Base-by-base conservation (phyloP, 2,797 vertebrate species). In the Sebastes matsubarae region DNA sequence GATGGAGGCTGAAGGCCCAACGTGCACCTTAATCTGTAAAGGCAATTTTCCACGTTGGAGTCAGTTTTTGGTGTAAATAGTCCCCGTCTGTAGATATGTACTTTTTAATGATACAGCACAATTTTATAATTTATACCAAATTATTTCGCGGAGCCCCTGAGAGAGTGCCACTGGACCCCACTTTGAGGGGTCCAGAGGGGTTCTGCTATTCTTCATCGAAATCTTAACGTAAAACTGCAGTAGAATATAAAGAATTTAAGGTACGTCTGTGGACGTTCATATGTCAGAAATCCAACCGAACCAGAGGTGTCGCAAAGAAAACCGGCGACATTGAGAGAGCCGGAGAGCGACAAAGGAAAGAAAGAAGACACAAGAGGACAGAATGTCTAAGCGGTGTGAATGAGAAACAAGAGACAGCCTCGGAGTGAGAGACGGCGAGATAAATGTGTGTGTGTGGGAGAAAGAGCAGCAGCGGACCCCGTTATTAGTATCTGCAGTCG, bases 341-440 rank as follows among this genome's bases (percentile, higher is more conserved):
- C 5, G 16, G 36, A 58, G 54, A 65, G 72, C 11, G 68, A 72
- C 69, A 75, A 69, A 81, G 75, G 54, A 68, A 42, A 58, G 68
- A 68, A 79, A 70, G 50, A 64, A 30, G 66, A 82, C 61, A 76
- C 63, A 11, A 67, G 54, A 79, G 84, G 83, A 68, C 65, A 22
- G 67, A 67, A 65, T 73, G 71, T 81, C 75, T 68, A 16, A 76
- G 71, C 32, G 2, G 58, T 68, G 59, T 58, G 65, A 74, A 68
- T 54, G 71, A 84, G 79, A 91, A 85, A 85, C 65, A 32, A 46
- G 82, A 88, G 80, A 77, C 22, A 16, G 10, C 72, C 78, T 32
- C 30, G 59, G 36, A 55, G 50, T 71, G 71, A 54, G 29, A 74
- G 36, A 75, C 55, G 80, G 71, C 27, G 7, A 55, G 68, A 61